Conservation (phyloP, 1,140 invertebrate genomes). For the Akabosia matsudoensis region DNA sequence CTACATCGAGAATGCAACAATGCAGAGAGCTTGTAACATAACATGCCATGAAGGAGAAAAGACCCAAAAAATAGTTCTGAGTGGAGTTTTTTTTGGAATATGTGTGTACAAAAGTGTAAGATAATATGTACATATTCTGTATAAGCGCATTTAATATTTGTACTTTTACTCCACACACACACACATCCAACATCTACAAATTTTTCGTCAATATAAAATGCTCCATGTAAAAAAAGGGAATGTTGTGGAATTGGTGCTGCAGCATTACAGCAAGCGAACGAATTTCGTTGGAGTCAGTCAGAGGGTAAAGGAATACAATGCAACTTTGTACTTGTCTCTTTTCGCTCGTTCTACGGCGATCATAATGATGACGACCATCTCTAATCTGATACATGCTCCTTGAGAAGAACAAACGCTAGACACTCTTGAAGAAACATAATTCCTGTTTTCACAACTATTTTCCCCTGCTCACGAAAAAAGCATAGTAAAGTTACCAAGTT, state of each 20-base stretch:
- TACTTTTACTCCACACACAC: too few species aligned
- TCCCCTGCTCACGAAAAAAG: background rate
- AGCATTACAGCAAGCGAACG: too few species aligned
- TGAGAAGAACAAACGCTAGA: background rate
- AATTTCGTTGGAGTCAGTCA: background rate
- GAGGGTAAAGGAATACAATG: background rate
- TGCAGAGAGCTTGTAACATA: too few species aligned
- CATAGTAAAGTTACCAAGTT: too few species aligned
- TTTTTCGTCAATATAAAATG: too few species aligned
- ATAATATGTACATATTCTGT: background rate
- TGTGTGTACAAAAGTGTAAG: background rate
- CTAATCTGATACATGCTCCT: background rate
- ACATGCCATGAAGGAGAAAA: constrained; percentile 4
- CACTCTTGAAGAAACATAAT: background rate
- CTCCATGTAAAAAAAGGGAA: too few species aligned
- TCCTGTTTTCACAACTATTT: background rate
- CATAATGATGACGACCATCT: background rate
- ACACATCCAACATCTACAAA: too few species aligned
- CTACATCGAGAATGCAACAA: background rate
- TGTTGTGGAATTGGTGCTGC: too few species aligned
- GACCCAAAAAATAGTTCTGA: background rate
- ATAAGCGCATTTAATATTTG: too few species aligned
- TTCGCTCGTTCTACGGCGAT: background rate
- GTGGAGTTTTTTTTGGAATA: background rate
- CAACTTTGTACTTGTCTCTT: too few species aligned